Evolutionary conservation across 2,888 invertebrate species (phyloP), one percentile per base, ranked within the genome.

Genomic region (Athalia cordata): DNA sequence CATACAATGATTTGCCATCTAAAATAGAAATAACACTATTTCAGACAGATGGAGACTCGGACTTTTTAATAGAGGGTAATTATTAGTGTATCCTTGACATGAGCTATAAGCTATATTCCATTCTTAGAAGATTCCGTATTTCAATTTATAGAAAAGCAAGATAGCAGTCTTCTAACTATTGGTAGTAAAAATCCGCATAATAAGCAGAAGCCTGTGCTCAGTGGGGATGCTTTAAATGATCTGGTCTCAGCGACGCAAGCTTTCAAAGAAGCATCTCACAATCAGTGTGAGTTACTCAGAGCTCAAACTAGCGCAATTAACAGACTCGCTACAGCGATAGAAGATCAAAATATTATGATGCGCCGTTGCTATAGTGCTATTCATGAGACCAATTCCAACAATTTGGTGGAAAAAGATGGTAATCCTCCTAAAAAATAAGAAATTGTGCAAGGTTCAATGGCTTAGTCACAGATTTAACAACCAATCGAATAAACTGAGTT

Each of bases 281-380:
- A 66, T 15, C 66, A 77, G 57, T 47, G 65, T 7, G 57, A 57
- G 65, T 29, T 57, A 65, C 55, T 65, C 0, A 47, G 47, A 55
- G n/a, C 47, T 8, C 52, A 47, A 55, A 66, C 66, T 9, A 66
- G 47, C 29, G 77, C 66, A 7, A 77, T 57, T 47, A 66, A 52
- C 57, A 66, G 76, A 76, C 52, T 76, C n/a, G 62, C 66, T 67
- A 77, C 13, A 47, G 66, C 77, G 13, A 77, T 77, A n/a, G 55
- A 57, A 49, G 66, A 77, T 29, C 77, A 77, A 45, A 77, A 15
- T 13, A n/a, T 59, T 61, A 57, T 77, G 50, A 77, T 57, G 57
- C 45, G 13, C 8, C 59, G 59, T 5, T 72, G 57, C 47, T 47
- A 72, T 72, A 72, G n/a, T 8, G n/a, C 59, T 9, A 45, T 59